Percentiles rank a stretch among this genome's conserved stretches.
Evolutionary conservation across 37 sponge, comb jelly and placozoan genomes (phyloP).

Genomic region (Aplysina aerophoba): DNA sequence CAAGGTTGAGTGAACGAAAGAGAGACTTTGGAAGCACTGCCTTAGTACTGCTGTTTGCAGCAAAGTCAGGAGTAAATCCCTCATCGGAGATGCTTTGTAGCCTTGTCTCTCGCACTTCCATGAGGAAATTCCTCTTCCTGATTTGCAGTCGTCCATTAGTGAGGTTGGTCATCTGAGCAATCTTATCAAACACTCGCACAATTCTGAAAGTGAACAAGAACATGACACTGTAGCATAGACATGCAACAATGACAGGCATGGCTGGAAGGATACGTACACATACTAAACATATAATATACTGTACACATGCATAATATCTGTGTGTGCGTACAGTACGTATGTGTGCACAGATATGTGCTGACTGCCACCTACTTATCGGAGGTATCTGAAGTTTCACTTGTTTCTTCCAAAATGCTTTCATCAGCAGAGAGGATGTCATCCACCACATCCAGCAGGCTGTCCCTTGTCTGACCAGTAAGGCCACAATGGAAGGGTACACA

Average conservation of each 20-base stretch:
- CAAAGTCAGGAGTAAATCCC: conserved; percentile 25
- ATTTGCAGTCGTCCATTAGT: background rate
- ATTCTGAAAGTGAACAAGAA: too few relatives aligned
- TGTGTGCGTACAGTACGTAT: conserved; percentile 1
- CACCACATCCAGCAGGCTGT: conserved; percentile 20
- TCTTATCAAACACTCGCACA: conserved; percentile 14
- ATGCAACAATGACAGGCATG: background rate
- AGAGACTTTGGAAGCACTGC: conserved; percentile 23
- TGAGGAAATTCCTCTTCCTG: background rate
- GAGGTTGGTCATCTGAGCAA: background rate
- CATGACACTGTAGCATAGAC: background rate
- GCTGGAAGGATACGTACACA: background rate
- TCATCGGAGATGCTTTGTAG: background rate
- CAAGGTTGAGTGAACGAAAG: conserved; percentile 8
- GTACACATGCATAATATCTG: too few relatives aligned
- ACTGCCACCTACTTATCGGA: conserved; percentile 13
- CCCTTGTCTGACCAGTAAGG: background rate
- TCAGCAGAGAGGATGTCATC: conserved; percentile 25
- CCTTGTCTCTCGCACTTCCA: conserved; percentile 1
- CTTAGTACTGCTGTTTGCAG: background rate
- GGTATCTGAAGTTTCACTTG: conserved; percentile 27
- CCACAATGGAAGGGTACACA: too few relatives aligned
- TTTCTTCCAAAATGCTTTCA: background rate
- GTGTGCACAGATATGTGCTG: background rate
- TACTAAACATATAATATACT: too few relatives aligned